Base-by-base conservation (phyloP, 2,888 invertebrate genomes). In the Xylophagus ater region DNA sequence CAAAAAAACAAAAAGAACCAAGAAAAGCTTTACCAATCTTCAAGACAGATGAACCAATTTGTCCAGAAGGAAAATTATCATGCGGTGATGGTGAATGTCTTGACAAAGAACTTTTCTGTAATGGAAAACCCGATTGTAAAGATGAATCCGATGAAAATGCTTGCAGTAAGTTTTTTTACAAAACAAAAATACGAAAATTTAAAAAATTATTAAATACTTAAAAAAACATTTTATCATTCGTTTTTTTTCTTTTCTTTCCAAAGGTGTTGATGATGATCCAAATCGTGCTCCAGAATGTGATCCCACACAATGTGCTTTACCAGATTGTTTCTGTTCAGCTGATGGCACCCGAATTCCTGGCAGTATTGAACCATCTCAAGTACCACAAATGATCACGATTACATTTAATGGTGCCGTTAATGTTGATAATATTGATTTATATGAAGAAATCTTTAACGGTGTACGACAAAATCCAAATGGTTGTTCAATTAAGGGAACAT, bases 91-190 rank as follows among this genome's bases (percentile, higher is more conserved):
- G 88, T 47, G 90, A 92, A 60, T 92, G 92, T 66, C 75, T 92
- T 43, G 88, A 89, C 52, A 88, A 83, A 65, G 85, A 85, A 57
- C 70, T 92, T 40, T 92, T 92, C 75, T 92, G 92, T 67, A 89
- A 92, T 58, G 90, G 87, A 56, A 86, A 87, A 65, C 76, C 82
- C 36, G 90, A 92, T 60, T 92, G 92, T 69, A 83, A 86, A 58
- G 92, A 92, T 59, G 90, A 89, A 60, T 92, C 90, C 37, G 92
- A 92, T 59, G 92, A 92, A 69, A 92, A 92, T 56, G 86, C 90
- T 49, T 92, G 92, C 74, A 81, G 90, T 90, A 72, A 82, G 89
- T 85, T 41, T 32, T n/a, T 26, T n/a, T n/a, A 12, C n/a, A 26
- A 10, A 8, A 5, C 6, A 12, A 26, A n/a, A 12, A 13, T 6